These are phyloP conservation scores for Pterois miles DNA, from an alignment of 2,797 vertebrate genomes.

Conservation along the genomic window DNA sequence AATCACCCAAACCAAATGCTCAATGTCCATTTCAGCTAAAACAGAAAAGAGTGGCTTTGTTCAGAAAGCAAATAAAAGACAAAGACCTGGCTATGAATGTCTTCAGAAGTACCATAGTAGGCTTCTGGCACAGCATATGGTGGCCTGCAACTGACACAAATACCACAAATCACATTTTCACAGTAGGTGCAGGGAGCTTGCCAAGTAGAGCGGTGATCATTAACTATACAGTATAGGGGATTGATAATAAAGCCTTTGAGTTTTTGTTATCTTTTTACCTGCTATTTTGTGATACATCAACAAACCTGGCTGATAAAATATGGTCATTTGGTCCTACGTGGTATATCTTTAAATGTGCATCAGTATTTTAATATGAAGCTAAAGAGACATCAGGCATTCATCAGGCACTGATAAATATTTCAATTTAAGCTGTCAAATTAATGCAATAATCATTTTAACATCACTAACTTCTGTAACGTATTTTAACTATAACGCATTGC, in stretches of 20 bases:
- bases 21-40: conserved; percentile 17
- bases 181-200: background rate
- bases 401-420: too few species aligned
- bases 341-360: background rate
- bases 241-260: background rate
- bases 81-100: conserved; percentile 8
- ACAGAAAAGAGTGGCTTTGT: background rate
- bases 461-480: too few species aligned
- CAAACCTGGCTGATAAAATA: background rate
- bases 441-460: too few species aligned
- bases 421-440: too few species aligned
- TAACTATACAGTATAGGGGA: background rate
- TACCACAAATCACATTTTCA: conserved; percentile 39
- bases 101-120: conserved; percentile 30
- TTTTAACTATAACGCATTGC: too few species aligned
- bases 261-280: background rate
- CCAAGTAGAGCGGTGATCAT: conserved; percentile 14
- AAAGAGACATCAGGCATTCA: too few species aligned
- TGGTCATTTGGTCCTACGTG: background rate
- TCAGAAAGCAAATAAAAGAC: conserved; percentile 16
- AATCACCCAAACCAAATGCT: conserved; percentile 40
- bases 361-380: background rate
- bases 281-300: background rate
- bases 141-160: conserved; percentile 54
- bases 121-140: conserved; percentile 56